phyloP scores from a whole-genome alignment of 1,140 invertebrate species.

The Tribolium castaneum region DNA sequence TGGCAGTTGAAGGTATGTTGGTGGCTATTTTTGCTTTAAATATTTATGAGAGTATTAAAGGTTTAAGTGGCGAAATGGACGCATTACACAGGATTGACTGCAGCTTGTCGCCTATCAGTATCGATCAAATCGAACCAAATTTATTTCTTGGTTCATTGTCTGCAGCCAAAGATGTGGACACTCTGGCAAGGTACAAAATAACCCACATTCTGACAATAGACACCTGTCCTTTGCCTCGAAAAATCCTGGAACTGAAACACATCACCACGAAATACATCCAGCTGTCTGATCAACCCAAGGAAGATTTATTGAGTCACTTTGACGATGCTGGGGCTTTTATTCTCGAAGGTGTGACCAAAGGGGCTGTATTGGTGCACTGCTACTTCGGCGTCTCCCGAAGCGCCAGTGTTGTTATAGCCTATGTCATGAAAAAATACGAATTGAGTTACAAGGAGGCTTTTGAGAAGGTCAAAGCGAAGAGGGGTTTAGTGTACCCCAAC shows the following conservation, averaged over 20 bases:
- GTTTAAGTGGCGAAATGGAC: slow-evolving; percentile 22
- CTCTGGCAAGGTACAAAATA: slow-evolving; percentile 74
- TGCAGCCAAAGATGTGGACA: slow-evolving; percentile 78
- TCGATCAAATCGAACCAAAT: slow-evolving; percentile 76
- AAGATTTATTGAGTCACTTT: slow-evolving; percentile 83
- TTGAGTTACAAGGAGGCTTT: slow-evolving; percentile 79
- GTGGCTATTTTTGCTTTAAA: background rate
- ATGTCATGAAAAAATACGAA: slow-evolving; percentile 84
- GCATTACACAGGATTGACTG: slow-evolving; percentile 64
- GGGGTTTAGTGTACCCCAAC: slow-evolving; percentile 55
- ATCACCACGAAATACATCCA: slow-evolving; percentile 81
- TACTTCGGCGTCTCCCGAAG: slow-evolving; percentile 90
- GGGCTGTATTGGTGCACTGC: slow-evolving; percentile 82
- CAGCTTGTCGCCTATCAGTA: slow-evolving; percentile 73
- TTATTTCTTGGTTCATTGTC: slow-evolving; percentile 82
- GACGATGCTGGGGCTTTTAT: slow-evolving; percentile 82
- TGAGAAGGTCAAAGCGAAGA: slow-evolving; percentile 62
- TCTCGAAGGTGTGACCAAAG: slow-evolving; percentile 67
- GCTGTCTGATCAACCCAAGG: slow-evolving; percentile 83
- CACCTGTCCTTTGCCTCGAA: slow-evolving; percentile 81
- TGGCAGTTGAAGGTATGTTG: background rate
- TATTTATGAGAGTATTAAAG: background rate
- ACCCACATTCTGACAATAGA: slow-evolving; percentile 85
- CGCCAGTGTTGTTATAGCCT: slow-evolving; percentile 84
- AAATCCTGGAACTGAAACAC: slow-evolving; percentile 74